Conservation (phyloP, 2,113 vertebrate genomes). For the Mesitornis unicolor region DNA sequence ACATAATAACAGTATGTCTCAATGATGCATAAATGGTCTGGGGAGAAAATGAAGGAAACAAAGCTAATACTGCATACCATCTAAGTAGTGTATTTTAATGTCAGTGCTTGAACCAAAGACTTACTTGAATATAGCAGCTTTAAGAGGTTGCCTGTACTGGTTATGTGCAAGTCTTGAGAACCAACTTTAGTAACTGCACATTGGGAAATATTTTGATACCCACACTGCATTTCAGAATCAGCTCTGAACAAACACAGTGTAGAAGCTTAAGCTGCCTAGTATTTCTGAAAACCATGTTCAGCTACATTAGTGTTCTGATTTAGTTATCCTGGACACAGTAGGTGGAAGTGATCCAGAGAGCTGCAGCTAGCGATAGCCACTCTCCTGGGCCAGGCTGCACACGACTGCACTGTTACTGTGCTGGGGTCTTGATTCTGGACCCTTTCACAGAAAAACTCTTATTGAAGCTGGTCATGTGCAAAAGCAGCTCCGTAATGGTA, state of each 20-base stretch:
- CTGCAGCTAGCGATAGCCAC: background rate
- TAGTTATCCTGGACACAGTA: background rate
- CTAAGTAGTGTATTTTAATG: background rate
- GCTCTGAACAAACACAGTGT: background rate
- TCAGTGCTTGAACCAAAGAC: background rate
- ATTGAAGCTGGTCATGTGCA: background rate
- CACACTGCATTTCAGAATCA: background rate
- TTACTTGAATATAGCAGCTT: background rate
- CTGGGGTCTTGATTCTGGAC: background rate
- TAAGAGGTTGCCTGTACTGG: background rate
- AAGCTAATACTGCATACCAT: background rate
- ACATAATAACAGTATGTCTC: slow-evolving; percentile 46
- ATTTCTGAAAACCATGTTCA: background rate
- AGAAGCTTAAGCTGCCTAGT: background rate
- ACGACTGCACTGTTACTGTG: background rate
- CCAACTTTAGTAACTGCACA: background rate
- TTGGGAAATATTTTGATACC: background rate
- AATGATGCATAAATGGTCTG: background rate
- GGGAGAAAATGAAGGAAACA: slow-evolving; percentile 37
- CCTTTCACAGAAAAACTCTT: background rate
- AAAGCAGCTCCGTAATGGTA: background rate
- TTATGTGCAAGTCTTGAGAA: background rate
- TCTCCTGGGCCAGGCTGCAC: background rate
- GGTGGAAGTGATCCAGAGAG: background rate
- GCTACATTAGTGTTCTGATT: background rate